Conservation (phyloP, 2,797 vertebrate species). For the Hylomyscus alleni region DNA sequence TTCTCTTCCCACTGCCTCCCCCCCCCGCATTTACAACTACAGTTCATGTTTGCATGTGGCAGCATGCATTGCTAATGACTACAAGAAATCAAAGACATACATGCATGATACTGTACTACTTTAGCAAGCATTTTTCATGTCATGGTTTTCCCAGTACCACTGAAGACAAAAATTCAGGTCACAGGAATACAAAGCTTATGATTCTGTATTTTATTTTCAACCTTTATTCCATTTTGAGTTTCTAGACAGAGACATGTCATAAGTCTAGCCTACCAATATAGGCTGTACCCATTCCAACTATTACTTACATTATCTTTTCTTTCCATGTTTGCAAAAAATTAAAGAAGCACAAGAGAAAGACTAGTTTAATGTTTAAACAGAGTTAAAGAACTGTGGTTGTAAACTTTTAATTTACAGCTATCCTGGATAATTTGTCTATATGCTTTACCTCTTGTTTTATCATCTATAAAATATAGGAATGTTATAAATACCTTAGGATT, state of each 20-base stretch:
- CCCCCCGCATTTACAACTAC: too few relatives aligned
- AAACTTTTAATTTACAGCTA: neutral
- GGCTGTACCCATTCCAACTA: neutral
- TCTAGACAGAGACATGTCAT: neutral
- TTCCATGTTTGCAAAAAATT: neutral
- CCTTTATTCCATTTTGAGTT: neutral
- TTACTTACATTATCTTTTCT: neutral
- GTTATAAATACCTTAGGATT: neutral
- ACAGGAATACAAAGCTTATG: neutral
- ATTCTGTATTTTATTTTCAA: neutral
- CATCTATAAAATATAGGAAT: neutral
- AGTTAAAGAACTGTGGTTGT: neutral
- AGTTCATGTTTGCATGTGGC: neutral
- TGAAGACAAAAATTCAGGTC: slow-evolving; percentile 5
- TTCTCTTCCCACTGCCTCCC: too few relatives aligned
- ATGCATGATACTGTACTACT: neutral
- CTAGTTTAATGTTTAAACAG: neutral
- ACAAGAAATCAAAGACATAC: neutral
- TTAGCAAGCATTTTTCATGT: neutral
- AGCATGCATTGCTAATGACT: slow-evolving; percentile 39
- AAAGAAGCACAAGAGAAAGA: neutral
- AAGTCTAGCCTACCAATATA: neutral
- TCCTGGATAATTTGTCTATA: neutral
- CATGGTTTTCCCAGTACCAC: neutral
- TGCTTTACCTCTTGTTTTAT: neutral